Conservation (phyloP, 1,140 invertebrate species). For the Drosophila bocqueti region DNA sequence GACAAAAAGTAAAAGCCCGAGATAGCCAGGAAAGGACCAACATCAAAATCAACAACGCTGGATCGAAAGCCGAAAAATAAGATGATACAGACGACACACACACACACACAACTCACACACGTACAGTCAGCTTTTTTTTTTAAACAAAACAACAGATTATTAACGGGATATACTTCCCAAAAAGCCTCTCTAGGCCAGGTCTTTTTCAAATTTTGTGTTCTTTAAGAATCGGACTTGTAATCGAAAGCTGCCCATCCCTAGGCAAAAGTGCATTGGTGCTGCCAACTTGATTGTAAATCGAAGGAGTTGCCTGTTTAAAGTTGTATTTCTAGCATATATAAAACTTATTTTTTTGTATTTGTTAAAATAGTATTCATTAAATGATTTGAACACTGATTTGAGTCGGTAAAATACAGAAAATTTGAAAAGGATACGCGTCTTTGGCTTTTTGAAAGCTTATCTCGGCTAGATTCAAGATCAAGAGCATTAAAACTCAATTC, state of each 20-base stretch:
- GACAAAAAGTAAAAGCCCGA: constrained; percentile 4
- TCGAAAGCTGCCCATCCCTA: constrained; percentile 10
- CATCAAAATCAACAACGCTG: constrained; percentile 50
- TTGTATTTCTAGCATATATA: constrained; percentile 2
- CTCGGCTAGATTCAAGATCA: constrained; percentile 19
- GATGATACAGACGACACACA: constrained; percentile 15
- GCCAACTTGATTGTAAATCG: constrained; percentile 9
- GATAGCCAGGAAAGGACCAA: constrained; percentile 48
- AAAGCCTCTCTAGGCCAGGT: constrained; percentile 7
- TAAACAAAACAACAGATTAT: constrained; percentile 4
- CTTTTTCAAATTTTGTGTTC: constrained; percentile 19
- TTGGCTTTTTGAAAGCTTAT: constrained; percentile 2
- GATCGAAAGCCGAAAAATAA: constrained; percentile 24
- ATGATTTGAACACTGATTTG: not conserved
- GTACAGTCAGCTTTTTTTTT: constrained; percentile 7
- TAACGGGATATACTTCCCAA: not conserved
- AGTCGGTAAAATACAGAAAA: not conserved
- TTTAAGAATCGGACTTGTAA: not conserved
- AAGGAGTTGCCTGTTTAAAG: constrained; percentile 2
- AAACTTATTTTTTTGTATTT: not conserved
- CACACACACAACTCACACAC: constrained; percentile 28
- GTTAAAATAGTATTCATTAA: constrained; percentile 6
- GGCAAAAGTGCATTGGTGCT: constrained; percentile 1
- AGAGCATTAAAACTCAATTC: constrained; percentile 60
- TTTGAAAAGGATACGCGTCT: constrained; percentile 3